Conservation (phyloP, 2,888 invertebrate species). For the Cephus nigrinus region DNA sequence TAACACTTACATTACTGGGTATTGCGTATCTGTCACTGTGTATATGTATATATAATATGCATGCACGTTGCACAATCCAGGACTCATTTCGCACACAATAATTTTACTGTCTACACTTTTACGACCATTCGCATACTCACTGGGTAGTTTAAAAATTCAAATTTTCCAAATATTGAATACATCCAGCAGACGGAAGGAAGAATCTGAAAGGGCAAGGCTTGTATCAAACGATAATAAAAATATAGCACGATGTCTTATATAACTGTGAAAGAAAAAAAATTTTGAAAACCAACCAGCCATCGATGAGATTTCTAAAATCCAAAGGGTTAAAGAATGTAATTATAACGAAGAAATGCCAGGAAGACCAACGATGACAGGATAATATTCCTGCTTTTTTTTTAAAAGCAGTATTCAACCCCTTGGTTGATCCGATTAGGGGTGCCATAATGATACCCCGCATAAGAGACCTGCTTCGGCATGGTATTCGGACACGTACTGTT, state of each 20-base stretch:
- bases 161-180: not conserved
- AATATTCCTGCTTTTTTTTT: not conserved
- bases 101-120: slow-evolving; percentile 8
- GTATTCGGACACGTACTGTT: not conserved
- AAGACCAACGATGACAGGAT: not conserved
- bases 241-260: not conserved
- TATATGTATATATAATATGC: not conserved
- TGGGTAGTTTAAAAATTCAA: not conserved
- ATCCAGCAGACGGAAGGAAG: not conserved
- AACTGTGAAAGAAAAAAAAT: not conserved
- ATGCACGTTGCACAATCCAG: slow-evolving; percentile 13
- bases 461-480: not conserved
- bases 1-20: slow-evolving; percentile 35
- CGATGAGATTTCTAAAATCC: not conserved
- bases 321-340: not conserved
- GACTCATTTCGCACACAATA: slow-evolving; percentile 20
- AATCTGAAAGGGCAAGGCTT: not conserved
- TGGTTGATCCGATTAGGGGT: not conserved
- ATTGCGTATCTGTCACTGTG: slow-evolving; percentile 18
- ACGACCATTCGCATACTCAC: not conserved
- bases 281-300: not conserved
- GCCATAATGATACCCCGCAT: not conserved
- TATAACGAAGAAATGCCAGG: not conserved
- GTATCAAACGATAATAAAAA: not conserved
- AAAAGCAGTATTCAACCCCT: not conserved